A percentile compares a stretch with the other conserved stretches of the same genome.
These are phyloP conservation scores for Noctua janthina DNA, from an alignment of 2,888 invertebrate species.

Conservation along the genomic window DNA sequence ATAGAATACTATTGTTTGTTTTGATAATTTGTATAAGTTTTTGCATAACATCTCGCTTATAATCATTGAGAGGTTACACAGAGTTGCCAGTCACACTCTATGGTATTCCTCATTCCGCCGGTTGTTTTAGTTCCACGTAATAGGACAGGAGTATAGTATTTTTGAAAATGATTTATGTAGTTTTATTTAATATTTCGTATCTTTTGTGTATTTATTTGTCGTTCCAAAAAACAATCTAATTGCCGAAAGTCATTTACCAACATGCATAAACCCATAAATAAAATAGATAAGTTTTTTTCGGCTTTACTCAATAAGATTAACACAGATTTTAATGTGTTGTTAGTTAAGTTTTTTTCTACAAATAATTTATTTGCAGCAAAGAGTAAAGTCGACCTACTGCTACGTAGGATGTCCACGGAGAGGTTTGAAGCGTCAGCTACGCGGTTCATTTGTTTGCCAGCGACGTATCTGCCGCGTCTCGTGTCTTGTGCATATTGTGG, in stretches of 20 bases:
- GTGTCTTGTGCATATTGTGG: background rate
- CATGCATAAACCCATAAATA: background rate
- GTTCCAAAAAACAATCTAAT: background rate
- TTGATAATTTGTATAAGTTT: background rate
- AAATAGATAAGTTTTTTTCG: background rate
- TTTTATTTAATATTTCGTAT: background rate
- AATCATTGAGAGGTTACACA: too few relatives aligned
- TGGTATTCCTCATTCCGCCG: too few relatives aligned
- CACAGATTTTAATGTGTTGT: background rate
- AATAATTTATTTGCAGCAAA: background rate
- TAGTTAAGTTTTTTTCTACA: background rate
- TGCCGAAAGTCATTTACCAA: background rate
- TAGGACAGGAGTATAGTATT: too few relatives aligned
- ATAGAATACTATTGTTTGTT: conserved; percentile 21
- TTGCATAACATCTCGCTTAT: too few relatives aligned
- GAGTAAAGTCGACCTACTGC: background rate
- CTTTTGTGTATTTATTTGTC: background rate
- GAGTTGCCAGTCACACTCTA: too few relatives aligned
- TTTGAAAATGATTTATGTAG: background rate
- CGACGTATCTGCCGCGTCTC: background rate
- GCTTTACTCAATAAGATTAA: background rate
- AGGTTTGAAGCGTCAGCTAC: background rate
- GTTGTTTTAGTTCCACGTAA: too few relatives aligned
- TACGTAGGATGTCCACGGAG: background rate
- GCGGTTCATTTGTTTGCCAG: background rate